Conservation (phyloP, 2,888 invertebrate species). For the Lithodes maja region DNA sequence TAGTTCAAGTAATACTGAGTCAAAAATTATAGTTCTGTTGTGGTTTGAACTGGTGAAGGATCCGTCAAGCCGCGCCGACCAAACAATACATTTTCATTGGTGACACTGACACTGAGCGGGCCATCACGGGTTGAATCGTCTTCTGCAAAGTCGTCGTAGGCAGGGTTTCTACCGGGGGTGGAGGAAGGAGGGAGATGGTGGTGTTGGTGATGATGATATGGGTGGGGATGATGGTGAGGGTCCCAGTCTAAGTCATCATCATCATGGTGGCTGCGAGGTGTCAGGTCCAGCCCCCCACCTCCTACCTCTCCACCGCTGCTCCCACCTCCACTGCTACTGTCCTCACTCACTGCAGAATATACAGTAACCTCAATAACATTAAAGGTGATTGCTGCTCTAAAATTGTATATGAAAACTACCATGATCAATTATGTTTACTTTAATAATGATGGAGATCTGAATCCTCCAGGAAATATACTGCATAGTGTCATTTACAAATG, state of each 20-base stretch:
- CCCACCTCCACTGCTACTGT: constrained; percentile 85
- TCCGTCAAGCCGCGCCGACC: constrained; percentile 75
- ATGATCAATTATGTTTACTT: too few species aligned
- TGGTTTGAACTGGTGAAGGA: constrained; percentile 89
- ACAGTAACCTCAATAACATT: too few species aligned
- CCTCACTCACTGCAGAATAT: constrained; percentile 81
- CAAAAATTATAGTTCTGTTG: constrained; percentile 83
- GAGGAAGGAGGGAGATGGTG: constrained; percentile 38
- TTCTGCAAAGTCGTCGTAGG: constrained; percentile 58
- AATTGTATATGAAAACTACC: too few species aligned
- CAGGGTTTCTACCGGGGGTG: constrained; percentile 54
- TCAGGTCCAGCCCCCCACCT: background rate
- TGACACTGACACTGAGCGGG: constrained; percentile 79
- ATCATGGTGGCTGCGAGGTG: constrained; percentile 35
- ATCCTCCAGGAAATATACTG: too few species aligned
- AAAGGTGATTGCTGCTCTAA: too few species aligned
- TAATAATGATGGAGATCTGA: too few species aligned
- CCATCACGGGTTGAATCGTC: constrained; percentile 72
- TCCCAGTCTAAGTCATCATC: constrained; percentile 47
- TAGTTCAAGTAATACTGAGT: background rate
- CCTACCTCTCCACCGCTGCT: constrained; percentile 75
- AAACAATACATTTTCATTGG: constrained; percentile 92
- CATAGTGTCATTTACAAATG: too few species aligned
- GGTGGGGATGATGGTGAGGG: constrained; percentile 34
- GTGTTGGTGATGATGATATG: too few species aligned